Conservation (phyloP, 2,113 vertebrate species). For the Cololabis saira region DNA sequence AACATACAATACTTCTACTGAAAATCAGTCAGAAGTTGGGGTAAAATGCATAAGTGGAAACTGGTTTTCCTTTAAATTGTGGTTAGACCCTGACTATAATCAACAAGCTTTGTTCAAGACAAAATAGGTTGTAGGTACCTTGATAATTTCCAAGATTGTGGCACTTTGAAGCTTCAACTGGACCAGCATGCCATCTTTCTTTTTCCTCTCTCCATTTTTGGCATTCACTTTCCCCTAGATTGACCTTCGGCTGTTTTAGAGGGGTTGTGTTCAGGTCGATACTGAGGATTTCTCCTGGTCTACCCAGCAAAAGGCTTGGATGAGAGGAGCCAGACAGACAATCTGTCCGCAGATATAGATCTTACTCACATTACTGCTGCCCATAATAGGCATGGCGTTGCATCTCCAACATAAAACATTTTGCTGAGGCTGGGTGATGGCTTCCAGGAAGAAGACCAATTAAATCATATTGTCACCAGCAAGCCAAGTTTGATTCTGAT, state of each 20-base stretch:
- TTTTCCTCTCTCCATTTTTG: slow-evolving; percentile 1
- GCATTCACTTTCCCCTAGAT: slow-evolving; percentile 39
- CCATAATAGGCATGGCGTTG: slow-evolving; percentile 67
- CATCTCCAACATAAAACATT: slow-evolving; percentile 51
- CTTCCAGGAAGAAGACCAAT: slow-evolving; percentile 44
- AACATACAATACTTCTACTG: slow-evolving; percentile 23
- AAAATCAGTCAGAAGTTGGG: slow-evolving; percentile 5
- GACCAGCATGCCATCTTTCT: not conserved
- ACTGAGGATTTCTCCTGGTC: slow-evolving; percentile 51
- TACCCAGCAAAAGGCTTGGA: slow-evolving; percentile 44
- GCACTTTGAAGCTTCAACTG: slow-evolving; percentile 16
- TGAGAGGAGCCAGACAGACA: slow-evolving; percentile 69
- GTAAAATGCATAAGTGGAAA: not conserved
- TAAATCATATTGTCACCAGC: slow-evolving; percentile 49
- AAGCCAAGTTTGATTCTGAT: slow-evolving; percentile 35
- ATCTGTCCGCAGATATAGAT: slow-evolving; percentile 64
- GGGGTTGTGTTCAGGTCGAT: slow-evolving; percentile 56
- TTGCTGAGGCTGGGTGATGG: slow-evolving; percentile 31
- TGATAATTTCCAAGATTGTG: slow-evolving; percentile 5
- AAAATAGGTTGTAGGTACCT: slow-evolving; percentile 10
- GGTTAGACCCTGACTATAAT: not conserved
- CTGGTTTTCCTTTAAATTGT: not conserved
- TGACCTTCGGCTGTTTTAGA: slow-evolving; percentile 56
- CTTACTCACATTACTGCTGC: slow-evolving; percentile 63
- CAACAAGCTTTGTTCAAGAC: not conserved